Percentiles rank a stretch among this genome's conserved stretches.
Evolutionary conservation across 2,113 vertebrate species (phyloP).

Genomic region (Protomyctophum bolini): DNA sequence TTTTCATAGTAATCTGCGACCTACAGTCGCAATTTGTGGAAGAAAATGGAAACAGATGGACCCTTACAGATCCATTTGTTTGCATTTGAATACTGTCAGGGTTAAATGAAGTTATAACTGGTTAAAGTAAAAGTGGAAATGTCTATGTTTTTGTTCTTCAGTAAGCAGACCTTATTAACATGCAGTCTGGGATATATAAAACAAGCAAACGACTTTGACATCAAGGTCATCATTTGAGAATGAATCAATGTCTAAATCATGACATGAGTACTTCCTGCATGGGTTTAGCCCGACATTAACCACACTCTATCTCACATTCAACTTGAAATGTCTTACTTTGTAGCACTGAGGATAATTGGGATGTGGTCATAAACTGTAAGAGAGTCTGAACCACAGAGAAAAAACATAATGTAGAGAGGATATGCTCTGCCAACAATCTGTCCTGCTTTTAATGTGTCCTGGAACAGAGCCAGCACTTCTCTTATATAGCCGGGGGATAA

Average conservation of each 20-base stretch:
- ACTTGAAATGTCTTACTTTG: constrained; percentile 2
- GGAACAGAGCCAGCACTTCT: constrained; percentile 43
- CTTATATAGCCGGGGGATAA: constrained; percentile 10
- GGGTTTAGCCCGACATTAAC: constrained; percentile 29
- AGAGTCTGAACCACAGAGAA: constrained; percentile 50
- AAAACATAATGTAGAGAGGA: constrained; percentile 22
- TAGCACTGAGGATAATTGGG: constrained; percentile 43
- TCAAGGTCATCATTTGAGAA: constrained; percentile 45
- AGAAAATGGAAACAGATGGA: no score
- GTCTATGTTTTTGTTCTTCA: no score
- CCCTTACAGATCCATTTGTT: no score
- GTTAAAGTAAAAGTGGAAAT: no score
- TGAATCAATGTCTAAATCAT: constrained; percentile 16
- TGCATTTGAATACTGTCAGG: no score
- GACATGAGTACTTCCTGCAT: background rate
- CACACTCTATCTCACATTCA: constrained; percentile 1
- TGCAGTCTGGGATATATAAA: no score
- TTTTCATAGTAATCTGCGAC: no score
- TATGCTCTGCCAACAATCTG: constrained; percentile 42
- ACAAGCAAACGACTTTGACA: constrained; percentile 42
- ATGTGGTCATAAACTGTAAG: constrained; percentile 38
- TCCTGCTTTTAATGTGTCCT: constrained; percentile 35
- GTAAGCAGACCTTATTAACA: no score
- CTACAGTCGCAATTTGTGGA: no score
- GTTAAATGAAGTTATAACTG: no score